A percentile compares a stretch with the other conserved stretches of the same genome.
phyloP scores from a whole-genome alignment of 1,140 invertebrate genomes.

The Glomeris maerens region DNA sequence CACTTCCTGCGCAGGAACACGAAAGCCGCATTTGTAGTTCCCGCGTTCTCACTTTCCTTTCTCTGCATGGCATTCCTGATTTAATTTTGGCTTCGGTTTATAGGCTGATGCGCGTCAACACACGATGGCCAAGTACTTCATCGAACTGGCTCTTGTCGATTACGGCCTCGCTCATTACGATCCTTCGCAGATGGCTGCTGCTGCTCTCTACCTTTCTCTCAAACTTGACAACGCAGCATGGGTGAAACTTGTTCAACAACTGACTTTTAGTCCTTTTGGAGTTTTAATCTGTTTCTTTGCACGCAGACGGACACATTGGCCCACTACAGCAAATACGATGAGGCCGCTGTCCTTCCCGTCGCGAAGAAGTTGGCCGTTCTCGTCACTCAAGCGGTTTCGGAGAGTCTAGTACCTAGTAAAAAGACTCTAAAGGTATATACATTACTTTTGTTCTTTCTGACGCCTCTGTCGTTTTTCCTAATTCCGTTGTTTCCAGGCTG shows the following conservation, averaged over 20 bases:
- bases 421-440: too few species aligned
- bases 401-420: conserved; percentile 30
- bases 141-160: conserved; percentile 70
- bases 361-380: conserved; percentile 31
- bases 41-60: conserved; percentile 9
- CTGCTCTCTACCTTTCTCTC: conserved; percentile 53
- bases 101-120: conserved; percentile 54
- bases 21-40: conserved; percentile 50
- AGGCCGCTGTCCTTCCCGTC: conserved; percentile 28
- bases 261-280: neutral
- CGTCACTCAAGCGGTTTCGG: conserved; percentile 30
- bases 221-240: conserved; percentile 28
- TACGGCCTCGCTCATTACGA: conserved; percentile 63
- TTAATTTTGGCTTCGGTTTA: conserved; percentile 12
- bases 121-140: conserved; percentile 79
- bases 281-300: neutral
- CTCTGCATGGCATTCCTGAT: neutral
- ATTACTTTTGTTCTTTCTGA: too few species aligned
- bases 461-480: too few species aligned
- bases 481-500: conserved; percentile 29
- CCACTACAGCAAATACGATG: conserved; percentile 35
- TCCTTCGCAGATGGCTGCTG: conserved; percentile 67
- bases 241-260: conserved; percentile 22
- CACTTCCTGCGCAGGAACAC: conserved; percentile 73
- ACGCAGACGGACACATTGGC: conserved; percentile 32